Evolutionary conservation across 2,797 vertebrate genomes (phyloP), one percentile per base, ranked within the genome.

Genomic region (Smutsia gigantea): DNA sequence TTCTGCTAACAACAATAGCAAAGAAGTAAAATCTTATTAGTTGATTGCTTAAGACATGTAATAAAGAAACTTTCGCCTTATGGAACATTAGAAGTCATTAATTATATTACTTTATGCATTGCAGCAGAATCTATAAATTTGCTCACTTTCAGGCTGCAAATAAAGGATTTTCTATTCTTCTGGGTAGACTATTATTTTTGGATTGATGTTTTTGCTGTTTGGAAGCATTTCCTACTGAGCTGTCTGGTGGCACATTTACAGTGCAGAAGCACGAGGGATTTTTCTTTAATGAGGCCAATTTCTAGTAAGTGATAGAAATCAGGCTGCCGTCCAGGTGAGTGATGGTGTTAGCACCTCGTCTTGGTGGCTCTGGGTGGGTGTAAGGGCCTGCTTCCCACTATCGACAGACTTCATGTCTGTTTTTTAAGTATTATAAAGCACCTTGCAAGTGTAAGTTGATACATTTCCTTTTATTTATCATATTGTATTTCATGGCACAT

Each of bases 161-260:
- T 57, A n/a, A 75, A 11, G 12, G 39, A 34, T 25, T 90, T 97
- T 87, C 17, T 71, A 0, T 71, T n/a, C 69, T 49, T 87, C 37
- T 74, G 49, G 27, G 15, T 8, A 81, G 27, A 82, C 86, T 7
- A 53, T 87, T 39, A 63, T 85, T 87, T 84, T 88, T n/a, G 27
- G 88, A 64, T 87, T 46, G 72, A 61, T 29, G 17, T 51, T 69
- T 93, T 69, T 85, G 63, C 81, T 95, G 75, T 95, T 91, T 83
- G 97, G 96, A 94, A 96, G 88, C 81, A 34, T 93, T 75, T 6
- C 14, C 74, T 89, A n/a, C 74, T 95, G 64, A 78, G 83, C 86
- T 77, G 15, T 57, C 71, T 86, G 7, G 75, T 63, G 88, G 79
- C 69, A 83, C 57, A 75, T 90, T 29, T 42, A 53, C 23, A 63